Conservation (phyloP, 2,888 invertebrate species). For the Mesochorus sp. region DNA sequence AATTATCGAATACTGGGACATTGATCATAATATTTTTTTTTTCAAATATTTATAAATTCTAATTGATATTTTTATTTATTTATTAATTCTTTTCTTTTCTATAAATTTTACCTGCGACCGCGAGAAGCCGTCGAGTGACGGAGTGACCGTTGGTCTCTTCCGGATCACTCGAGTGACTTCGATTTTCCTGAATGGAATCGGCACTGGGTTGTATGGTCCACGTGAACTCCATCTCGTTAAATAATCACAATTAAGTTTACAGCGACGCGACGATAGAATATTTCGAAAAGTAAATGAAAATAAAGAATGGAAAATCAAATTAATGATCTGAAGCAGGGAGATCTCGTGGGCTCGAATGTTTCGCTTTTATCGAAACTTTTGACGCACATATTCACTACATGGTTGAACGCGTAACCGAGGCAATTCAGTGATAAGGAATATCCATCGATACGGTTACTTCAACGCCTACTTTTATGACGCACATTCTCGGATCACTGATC, state of each 20-base stretch:
- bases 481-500: conserved; percentile 40
- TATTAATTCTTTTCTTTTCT: background rate
- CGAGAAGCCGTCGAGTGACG: conserved; percentile 70
- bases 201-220: conserved; percentile 72
- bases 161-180: conserved; percentile 66
- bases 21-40: conserved; percentile 4
- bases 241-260: background rate
- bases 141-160: conserved; percentile 69
- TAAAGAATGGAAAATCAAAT: too few species aligned
- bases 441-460: conserved; percentile 19
- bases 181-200: conserved; percentile 66
- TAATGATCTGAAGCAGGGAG: too few species aligned
- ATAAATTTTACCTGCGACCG: conserved; percentile 71
- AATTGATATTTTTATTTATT: background rate
- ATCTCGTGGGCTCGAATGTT: conserved; percentile 37
- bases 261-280: background rate
- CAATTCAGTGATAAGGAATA: conserved; percentile 43
- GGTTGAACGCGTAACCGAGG: conserved; percentile 32
- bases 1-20: background rate
- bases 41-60: background rate
- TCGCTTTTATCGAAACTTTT: conserved; percentile 31
- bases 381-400: conserved; percentile 61
- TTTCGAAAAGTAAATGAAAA: too few species aligned
- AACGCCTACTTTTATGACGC: conserved; percentile 51
- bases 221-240: conserved; percentile 72